Evolutionary conservation across 1,140 invertebrate genomes (phyloP).

Genomic region (Anoplolepis gracilipes): DNA sequence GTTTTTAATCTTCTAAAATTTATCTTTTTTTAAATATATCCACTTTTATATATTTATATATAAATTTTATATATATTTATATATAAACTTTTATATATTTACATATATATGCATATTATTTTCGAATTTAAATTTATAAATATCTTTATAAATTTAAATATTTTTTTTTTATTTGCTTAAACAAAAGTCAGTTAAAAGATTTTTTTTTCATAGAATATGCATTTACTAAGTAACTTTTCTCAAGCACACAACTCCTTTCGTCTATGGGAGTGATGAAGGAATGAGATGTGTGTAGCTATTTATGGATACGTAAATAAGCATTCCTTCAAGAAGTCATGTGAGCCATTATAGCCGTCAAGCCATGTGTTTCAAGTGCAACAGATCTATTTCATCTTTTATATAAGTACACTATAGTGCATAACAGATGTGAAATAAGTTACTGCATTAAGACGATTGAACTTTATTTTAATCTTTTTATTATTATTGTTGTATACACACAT

Average conservation of each 20-base stretch:
- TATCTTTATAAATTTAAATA: background rate
- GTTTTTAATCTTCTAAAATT: background rate
- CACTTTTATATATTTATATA: background rate
- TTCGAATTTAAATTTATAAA: background rate
- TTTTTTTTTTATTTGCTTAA: background rate
- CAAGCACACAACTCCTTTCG: background rate
- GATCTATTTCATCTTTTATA: constrained; percentile 45
- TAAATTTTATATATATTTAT: background rate
- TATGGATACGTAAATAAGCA: constrained; percentile 69
- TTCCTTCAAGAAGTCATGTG: constrained; percentile 71
- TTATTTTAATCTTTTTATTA: background rate
- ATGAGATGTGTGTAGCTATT: constrained; percentile 65
- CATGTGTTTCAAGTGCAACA: constrained; percentile 64
- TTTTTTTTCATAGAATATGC: background rate
- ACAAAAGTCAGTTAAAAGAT: background rate
- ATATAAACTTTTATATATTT: background rate
- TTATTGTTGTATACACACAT: background rate
- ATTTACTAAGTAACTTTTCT: background rate
- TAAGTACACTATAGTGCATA: constrained; percentile 7
- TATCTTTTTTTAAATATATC: background rate
- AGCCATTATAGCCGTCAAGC: constrained; percentile 56
- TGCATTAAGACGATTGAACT: background rate
- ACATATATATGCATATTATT: too few species aligned
- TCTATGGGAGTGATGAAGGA: constrained; percentile 43
- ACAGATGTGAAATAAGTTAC: background rate